A percentile compares a stretch with the other conserved stretches of the same genome.
phyloP scores from a whole-genome alignment of 37 sponge, comb jelly and placozoan genomes.

The Eunapius fragilis region DNA sequence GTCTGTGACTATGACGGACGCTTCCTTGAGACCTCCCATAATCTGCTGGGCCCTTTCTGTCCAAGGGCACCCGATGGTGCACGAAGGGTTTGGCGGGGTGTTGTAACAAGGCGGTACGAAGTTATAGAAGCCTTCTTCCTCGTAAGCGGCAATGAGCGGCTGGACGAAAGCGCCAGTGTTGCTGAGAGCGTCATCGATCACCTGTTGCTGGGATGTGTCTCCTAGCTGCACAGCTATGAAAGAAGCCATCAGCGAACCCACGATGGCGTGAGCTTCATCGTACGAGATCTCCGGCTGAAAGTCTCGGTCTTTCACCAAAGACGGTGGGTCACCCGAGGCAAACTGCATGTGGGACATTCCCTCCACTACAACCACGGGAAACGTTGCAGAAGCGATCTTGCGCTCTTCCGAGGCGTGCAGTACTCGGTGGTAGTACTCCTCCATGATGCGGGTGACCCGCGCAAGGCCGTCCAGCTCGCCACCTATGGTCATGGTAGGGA shows the following conservation, averaged over 20 bases:
- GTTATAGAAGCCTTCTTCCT: slow-evolving; percentile 72
- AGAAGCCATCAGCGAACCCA: slow-evolving; percentile 34
- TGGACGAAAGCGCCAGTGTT: slow-evolving; percentile 43
- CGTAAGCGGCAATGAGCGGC: slow-evolving; percentile 67
- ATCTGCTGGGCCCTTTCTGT: slow-evolving; percentile 27
- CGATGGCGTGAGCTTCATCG: slow-evolving; percentile 56
- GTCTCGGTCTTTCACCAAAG: slow-evolving; percentile 62
- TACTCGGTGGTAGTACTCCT: slow-evolving; percentile 66
- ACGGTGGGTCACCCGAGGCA: slow-evolving; percentile 62
- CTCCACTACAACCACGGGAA: slow-evolving; percentile 70
- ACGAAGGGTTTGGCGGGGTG: slow-evolving; percentile 52
- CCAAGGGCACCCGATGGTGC: slow-evolving; percentile 65
- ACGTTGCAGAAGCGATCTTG: slow-evolving; percentile 9
- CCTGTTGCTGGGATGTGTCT: not conserved
- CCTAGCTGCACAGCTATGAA: slow-evolving; percentile 18
- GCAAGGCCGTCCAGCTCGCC: slow-evolving; percentile 86
- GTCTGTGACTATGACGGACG: slow-evolving; percentile 48
- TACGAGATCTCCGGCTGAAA: slow-evolving; percentile 71
- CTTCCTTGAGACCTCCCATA: slow-evolving; percentile 48
- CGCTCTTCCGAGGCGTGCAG: slow-evolving; percentile 1
- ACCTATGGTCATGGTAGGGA: slow-evolving; percentile 76
- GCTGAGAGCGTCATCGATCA: slow-evolving; percentile 15
- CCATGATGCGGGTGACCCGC: slow-evolving; percentile 81
- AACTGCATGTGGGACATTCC: slow-evolving; percentile 83
- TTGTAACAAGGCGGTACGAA: slow-evolving; percentile 81